These are phyloP conservation scores for Phylloscopus whistleri DNA, from an alignment of 2,113 vertebrate genomes.

Conservation along the genomic window DNA sequence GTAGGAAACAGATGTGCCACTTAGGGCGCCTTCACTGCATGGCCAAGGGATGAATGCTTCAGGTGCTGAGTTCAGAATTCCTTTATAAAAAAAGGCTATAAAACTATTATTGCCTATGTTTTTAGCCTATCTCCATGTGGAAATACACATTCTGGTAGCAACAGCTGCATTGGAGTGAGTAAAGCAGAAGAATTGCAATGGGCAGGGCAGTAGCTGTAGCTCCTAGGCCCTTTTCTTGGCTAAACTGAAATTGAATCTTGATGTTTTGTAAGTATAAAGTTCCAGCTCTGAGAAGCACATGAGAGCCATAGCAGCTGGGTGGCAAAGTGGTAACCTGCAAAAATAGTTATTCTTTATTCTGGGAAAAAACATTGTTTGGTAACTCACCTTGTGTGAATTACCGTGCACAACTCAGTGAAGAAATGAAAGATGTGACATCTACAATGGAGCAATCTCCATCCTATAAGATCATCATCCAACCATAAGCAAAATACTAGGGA, in stretches of 20 bases:
- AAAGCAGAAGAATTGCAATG: not conserved
- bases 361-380: not conserved
- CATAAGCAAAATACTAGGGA: not conserved
- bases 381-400: not conserved
- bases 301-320: not conserved
- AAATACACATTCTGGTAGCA: not conserved
- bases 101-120: not conserved
- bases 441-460: not conserved
- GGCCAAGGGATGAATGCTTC: not conserved
- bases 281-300: not conserved
- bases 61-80: not conserved
- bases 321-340: not conserved
- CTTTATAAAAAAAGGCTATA: not conserved
- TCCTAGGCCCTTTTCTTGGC: not conserved
- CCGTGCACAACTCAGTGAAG: fast-evolving
- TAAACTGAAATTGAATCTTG: not conserved
- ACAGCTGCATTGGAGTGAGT: not conserved
- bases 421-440: not conserved
- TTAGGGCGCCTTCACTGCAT: not conserved
- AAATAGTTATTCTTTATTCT: not conserved
- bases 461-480: not conserved
- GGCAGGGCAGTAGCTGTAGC: not conserved
- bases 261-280: not conserved
- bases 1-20: not conserved
- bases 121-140: not conserved